Evolutionary conservation across 2,888 invertebrate species (phyloP).

Genomic region (Trichopria drosophilae): DNA sequence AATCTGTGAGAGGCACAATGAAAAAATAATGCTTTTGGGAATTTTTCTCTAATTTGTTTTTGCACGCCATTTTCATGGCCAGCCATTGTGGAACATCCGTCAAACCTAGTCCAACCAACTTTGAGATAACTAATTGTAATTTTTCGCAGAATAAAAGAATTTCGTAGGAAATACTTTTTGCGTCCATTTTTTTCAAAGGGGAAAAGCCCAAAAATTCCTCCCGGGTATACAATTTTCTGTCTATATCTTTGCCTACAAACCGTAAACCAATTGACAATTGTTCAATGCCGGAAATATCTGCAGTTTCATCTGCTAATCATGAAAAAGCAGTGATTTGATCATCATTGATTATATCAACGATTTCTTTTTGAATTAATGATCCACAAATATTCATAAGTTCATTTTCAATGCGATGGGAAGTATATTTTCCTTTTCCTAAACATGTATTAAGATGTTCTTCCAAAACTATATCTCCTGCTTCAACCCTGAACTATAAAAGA

Average conservation of each 20-base stretch:
- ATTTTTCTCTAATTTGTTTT: conserved; percentile 6
- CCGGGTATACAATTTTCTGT: too few relatives aligned
- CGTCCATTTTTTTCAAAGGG: conserved; percentile 36
- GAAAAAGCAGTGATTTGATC: not conserved
- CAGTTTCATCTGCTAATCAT: conserved; percentile 34
- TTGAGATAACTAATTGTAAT: conserved; percentile 28
- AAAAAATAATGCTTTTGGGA: not conserved
- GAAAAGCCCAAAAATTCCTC: conserved; percentile 44
- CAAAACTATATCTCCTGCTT: conserved; percentile 28
- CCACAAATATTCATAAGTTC: too few relatives aligned
- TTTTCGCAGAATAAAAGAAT: conserved; percentile 39
- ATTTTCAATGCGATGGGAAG: too few relatives aligned
- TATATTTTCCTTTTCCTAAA: too few relatives aligned
- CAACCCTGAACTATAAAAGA: conserved; percentile 34
- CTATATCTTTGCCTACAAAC: too few relatives aligned
- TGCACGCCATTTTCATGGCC: conserved; percentile 2
- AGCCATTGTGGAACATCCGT: conserved; percentile 7
- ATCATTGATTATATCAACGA: not conserved
- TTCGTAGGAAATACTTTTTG: conserved; percentile 37
- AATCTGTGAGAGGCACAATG: conserved; percentile 2
- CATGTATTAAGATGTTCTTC: conserved; percentile 32
- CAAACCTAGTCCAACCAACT: not conserved
- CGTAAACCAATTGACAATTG: conserved; percentile 34
- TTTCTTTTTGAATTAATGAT: too few relatives aligned
- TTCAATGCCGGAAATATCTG: conserved; percentile 41